A percentile compares a stretch with the other conserved stretches of the same genome.
Conservation (phyloP, 2,888 invertebrate genomes). For the Cybosia mesomella region DNA sequence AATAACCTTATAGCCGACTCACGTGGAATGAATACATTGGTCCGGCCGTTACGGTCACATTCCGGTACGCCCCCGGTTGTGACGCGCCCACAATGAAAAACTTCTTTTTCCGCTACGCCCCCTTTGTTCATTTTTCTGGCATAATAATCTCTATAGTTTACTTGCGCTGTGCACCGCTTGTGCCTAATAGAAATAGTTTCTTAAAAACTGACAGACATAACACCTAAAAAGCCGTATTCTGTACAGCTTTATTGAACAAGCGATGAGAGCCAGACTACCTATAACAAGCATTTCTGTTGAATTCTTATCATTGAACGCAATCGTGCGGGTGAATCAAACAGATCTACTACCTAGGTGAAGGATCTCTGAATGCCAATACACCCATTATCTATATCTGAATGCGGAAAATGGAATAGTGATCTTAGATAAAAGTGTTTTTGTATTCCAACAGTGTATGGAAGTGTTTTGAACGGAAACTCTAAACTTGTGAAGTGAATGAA, state of each 20-base stretch:
- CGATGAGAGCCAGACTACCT: background rate
- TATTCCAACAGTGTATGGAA: background rate
- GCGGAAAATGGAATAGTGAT: background rate
- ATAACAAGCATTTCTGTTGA: slow-evolving; percentile 31
- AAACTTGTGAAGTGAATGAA: background rate
- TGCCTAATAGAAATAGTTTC: background rate
- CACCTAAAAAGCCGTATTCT: no score
- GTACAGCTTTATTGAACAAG: background rate
- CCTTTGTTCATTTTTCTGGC: no score
- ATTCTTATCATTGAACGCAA: slow-evolving; percentile 34
- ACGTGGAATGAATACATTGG: no score
- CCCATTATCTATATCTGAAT: slow-evolving; percentile 3
- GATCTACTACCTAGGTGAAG: slow-evolving; percentile 30
- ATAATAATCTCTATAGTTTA: no score
- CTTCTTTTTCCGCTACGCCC: no score
- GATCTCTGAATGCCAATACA: slow-evolving; percentile 24
- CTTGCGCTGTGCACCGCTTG: no score
- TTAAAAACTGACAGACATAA: no score
- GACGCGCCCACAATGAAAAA: no score
- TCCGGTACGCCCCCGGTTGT: no score
- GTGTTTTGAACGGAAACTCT: background rate
- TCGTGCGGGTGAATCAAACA: slow-evolving; percentile 47
- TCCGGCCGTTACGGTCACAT: no score
- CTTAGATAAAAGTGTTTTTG: background rate
- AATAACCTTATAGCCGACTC: no score